phyloP scores from a whole-genome alignment of 2,113 vertebrate species.

The Tichodroma muraria region DNA sequence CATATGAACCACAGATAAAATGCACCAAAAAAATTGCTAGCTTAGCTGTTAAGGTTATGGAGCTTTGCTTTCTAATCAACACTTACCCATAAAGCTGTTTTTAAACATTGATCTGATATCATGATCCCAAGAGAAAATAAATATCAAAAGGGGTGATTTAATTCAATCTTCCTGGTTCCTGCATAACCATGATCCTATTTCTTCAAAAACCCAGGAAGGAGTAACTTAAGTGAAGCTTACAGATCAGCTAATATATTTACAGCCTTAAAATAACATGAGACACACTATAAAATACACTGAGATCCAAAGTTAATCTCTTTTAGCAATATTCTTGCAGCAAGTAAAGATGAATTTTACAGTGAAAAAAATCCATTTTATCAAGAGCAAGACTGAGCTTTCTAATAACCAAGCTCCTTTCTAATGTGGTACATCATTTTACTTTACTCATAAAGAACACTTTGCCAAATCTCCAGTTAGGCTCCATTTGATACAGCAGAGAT shows the following conservation, averaged over 20 bases:
- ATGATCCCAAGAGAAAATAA: neutral
- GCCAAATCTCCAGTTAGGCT: slow-evolving; percentile 31
- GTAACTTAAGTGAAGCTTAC: slow-evolving; percentile 27
- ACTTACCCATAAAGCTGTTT: neutral
- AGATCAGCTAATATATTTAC: slow-evolving; percentile 45
- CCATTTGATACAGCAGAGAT: slow-evolving; percentile 14
- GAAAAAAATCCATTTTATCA: slow-evolving; percentile 56
- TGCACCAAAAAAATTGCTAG: neutral
- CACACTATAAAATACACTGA: slow-evolving; percentile 8
- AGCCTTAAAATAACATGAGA: slow-evolving; percentile 31
- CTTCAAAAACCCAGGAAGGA: slow-evolving; percentile 4
- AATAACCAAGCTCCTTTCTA: slow-evolving; percentile 37
- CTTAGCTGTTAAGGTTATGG: neutral
- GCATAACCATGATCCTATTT: slow-evolving; percentile 14
- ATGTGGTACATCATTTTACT: slow-evolving; percentile 15
- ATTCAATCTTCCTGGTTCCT: slow-evolving; percentile 25
- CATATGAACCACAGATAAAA: neutral
- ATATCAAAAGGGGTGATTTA: slow-evolving; percentile 20
- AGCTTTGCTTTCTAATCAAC: slow-evolving; percentile 23
- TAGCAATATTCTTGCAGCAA: slow-evolving; percentile 32
- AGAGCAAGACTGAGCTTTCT: slow-evolving; percentile 44
- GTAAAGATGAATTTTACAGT: slow-evolving; percentile 31
- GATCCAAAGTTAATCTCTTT: slow-evolving; percentile 50
- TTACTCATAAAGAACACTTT: neutral
- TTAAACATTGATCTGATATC: slow-evolving; percentile 26